These are phyloP conservation scores for Microchirus variegatus DNA, from an alignment of 2,797 vertebrate species.

Conservation along the genomic window DNA sequence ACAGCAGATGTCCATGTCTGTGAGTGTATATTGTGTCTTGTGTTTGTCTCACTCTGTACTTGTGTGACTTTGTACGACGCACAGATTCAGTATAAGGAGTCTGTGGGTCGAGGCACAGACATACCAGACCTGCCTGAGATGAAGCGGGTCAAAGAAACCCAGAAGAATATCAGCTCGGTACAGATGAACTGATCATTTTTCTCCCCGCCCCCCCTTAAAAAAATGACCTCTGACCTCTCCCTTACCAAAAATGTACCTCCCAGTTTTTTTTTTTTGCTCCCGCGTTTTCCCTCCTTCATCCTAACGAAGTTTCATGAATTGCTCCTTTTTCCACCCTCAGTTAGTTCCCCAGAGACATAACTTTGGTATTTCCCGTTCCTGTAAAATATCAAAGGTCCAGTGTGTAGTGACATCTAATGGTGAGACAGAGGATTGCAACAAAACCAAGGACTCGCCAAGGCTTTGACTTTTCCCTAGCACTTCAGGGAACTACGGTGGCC, in stretches of 20 bases:
- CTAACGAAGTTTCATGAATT: conserved; percentile 39
- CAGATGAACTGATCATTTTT: conserved; percentile 57
- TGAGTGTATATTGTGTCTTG: no score
- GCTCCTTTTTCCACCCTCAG: conserved; percentile 5
- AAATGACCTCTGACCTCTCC: neutral
- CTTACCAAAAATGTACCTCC: neutral
- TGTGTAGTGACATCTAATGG: no score
- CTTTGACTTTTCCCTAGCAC: no score
- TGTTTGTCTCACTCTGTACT: conserved; percentile 12
- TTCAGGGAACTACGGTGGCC: no score
- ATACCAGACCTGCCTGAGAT: conserved; percentile 96
- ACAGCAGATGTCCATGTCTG: neutral
- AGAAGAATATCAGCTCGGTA: conserved; percentile 99
- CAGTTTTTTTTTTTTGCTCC: conserved; percentile 5
- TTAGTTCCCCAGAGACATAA: neutral
- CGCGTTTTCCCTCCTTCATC: conserved; percentile 29
- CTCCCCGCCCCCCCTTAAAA: no score
- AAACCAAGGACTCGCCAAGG: no score
- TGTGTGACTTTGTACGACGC: conserved; percentile 51
- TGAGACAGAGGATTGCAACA: no score
- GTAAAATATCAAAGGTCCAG: neutral
- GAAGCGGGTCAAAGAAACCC: conserved; percentile 94
- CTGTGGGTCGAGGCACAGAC: conserved; percentile 90
- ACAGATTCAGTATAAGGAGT: conserved; percentile 96
- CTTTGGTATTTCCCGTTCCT: neutral